These are phyloP conservation scores for Mola mola DNA, from an alignment of 2,113 vertebrate species.

Conservation along the genomic window DNA sequence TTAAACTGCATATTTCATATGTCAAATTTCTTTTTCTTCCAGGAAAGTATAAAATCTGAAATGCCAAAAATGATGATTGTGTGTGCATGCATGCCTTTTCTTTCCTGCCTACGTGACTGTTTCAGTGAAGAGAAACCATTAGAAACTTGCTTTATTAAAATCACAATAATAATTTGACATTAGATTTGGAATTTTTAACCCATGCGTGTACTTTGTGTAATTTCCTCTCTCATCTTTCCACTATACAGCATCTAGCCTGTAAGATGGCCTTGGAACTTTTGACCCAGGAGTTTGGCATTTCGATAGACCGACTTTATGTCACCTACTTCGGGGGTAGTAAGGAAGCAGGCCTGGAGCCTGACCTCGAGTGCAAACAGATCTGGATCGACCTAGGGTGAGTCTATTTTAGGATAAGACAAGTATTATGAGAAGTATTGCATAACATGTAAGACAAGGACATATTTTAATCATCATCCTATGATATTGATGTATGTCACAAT, in stretches of 20 bases:
- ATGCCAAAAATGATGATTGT: no score
- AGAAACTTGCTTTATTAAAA: no score
- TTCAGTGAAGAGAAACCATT: no score
- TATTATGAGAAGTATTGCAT: background rate
- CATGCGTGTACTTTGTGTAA: background rate
- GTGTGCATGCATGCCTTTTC: no score
- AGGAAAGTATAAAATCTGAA: no score
- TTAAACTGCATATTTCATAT: no score
- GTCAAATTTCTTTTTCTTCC: no score
- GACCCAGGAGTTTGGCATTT: constrained; percentile 93
- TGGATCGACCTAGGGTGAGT: constrained; percentile 97
- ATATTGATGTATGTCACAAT: no score
- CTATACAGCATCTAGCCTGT: constrained; percentile 90
- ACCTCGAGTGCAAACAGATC: constrained; percentile 96
- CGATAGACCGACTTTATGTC: constrained; percentile 93
- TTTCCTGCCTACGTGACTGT: no score
- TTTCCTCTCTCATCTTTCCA: background rate
- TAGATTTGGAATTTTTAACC: no score
- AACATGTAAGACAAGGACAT: background rate
- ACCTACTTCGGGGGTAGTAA: constrained; percentile 94
- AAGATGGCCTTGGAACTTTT: constrained; percentile 94
- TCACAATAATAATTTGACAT: no score
- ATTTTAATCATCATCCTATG: no score
- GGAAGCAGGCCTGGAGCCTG: constrained; percentile 90
- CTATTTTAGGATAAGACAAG: background rate